Conservation (phyloP, 2,113 vertebrate genomes). For the Rhinolophus ferrumequinum region DNA sequence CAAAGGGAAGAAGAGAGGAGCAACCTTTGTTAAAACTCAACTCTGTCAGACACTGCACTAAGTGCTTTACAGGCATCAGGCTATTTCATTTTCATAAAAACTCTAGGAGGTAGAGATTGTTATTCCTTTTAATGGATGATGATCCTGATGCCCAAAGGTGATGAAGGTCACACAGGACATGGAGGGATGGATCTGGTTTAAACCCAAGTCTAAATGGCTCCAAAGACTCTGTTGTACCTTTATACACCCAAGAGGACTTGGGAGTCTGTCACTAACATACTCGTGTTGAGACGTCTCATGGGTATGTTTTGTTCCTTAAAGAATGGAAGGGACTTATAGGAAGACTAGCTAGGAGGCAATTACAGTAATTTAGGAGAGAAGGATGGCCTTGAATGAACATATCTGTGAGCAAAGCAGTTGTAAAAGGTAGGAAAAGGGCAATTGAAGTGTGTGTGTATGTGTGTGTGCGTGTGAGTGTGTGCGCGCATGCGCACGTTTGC, state of each 20-base stretch:
- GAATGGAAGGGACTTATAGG: neutral
- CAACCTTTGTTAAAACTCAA: neutral
- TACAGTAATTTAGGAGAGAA: neutral
- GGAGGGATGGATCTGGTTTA: neutral
- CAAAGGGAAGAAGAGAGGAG: neutral
- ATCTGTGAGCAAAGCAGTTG: neutral
- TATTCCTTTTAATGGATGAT: neutral
- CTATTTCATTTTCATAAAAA: neutral
- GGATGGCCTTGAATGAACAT: neutral
- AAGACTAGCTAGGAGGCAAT: neutral
- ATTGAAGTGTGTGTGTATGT: no score
- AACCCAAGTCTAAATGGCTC: neutral
- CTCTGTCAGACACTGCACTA: neutral
- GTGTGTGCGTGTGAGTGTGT: no score
- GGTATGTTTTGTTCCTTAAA: neutral
- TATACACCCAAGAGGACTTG: neutral
- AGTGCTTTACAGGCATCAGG: neutral
- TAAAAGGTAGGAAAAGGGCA: neutral
- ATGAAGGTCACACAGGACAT: neutral
- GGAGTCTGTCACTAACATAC: neutral
- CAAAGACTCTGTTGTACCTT: neutral
- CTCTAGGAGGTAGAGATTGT: neutral
- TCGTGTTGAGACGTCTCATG: neutral
- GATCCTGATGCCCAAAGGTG: neutral
- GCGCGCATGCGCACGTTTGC: fast-evolving